Base-by-base conservation (phyloP, 2,113 vertebrate genomes). In the Hyperopisus bebe region DNA sequence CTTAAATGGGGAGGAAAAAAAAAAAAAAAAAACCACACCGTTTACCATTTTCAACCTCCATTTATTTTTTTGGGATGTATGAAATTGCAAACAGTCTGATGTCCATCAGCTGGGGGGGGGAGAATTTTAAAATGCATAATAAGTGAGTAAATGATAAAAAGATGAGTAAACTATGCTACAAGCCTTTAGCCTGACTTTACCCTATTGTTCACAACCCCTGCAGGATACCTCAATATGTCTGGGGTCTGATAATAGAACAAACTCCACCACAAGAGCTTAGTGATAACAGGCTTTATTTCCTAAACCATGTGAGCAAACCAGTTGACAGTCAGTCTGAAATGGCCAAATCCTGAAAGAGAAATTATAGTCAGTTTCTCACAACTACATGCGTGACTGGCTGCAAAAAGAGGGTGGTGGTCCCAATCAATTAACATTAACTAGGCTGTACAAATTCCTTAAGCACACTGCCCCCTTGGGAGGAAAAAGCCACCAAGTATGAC, bases 311-410 rank as follows among this genome's bases (percentile, higher is more conserved):
- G 17, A 47, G 8, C 8, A 84, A 24, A 46, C 44, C 44, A 84
- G 21, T n/a, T 44, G 19, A 83, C 42, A 47, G 44, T 47, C 44
- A 84, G 82, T 84, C 82, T 46, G 82, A 84, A 84, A 83, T 46
- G 39, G 44, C 15, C 82, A 84, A 21, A n/a, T 84, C 82, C 82
- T 84, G 82, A 46, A 84, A 84, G 82, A 47, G 82, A 47, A 84
- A 84, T 80, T 42, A 42, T 8, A 35, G 10, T 74, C 7, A 62
- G 55, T 70, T 70, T 31, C n/a, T 66, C 62, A 31, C 24, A 27
- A 66, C 9, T 70, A 31, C n/a, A 70, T 27, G 3, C 9, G 0
- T 11, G 62, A 27, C 9, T 11, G 58, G 11, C 3, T 55, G 19
- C 19, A 70, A 10, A 10, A 70, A 11, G 9, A 70, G n/a, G 62